These are phyloP conservation scores for Ditylenchus dipsaci DNA, from an alignment of 1,140 invertebrate species.

Conservation along the genomic window DNA sequence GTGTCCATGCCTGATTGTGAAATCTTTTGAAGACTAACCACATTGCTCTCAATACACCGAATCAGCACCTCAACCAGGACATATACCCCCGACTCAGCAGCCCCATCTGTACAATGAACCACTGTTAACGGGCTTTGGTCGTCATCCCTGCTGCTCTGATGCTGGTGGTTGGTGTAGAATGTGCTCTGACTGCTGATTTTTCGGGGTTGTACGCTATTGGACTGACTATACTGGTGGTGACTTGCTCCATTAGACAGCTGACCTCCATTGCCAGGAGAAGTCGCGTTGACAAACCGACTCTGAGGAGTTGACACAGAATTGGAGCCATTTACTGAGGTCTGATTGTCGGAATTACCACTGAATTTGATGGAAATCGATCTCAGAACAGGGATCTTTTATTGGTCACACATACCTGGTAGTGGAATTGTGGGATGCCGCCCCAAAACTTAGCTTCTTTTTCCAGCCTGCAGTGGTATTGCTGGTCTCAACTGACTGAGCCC, in stretches of 20 bases:
- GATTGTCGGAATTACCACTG: too few relatives aligned
- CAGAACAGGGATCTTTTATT: too few relatives aligned
- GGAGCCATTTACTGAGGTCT: too few relatives aligned
- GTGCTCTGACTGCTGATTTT: conserved; percentile 4
- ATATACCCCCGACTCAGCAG: conserved; percentile 33
- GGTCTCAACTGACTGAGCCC: conserved; percentile 2
- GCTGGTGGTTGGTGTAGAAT: conserved; percentile 3
- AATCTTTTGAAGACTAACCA: conserved; percentile 28
- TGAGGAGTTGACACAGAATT: too few relatives aligned
- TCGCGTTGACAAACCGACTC: background rate
- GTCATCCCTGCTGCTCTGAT: background rate
- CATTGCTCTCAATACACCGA: conserved; percentile 43
- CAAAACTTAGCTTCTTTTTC: conserved; percentile 17
- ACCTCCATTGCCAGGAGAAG: background rate
- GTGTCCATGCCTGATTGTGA: too few relatives aligned
- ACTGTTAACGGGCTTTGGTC: conserved; percentile 16
- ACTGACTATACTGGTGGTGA: too few relatives aligned
- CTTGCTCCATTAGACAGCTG: background rate
- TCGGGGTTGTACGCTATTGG: too few relatives aligned
- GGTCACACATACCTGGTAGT: background rate
- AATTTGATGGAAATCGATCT: too few relatives aligned
- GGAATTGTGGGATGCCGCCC: background rate
- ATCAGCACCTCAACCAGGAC: conserved; percentile 39
- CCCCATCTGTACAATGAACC: conserved; percentile 42
- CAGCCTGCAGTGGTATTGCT: conserved; percentile 9